Base-by-base conservation (phyloP, 2,888 invertebrate species). In the Drosophila mayaguana region DNA sequence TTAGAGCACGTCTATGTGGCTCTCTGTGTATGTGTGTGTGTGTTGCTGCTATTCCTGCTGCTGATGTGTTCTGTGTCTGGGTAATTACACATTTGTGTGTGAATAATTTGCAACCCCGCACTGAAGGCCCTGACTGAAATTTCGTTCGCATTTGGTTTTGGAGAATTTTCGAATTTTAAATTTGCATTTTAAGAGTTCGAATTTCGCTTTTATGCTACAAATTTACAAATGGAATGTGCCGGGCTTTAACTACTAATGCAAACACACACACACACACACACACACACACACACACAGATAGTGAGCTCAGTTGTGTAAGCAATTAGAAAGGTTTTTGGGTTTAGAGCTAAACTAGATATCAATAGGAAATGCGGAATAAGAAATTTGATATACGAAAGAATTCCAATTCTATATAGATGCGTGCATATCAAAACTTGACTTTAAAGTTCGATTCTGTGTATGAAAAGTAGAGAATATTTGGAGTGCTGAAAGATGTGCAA, bases 31-130 rank as follows among this genome's bases (percentile, higher is more conserved):
- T 36, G 34, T 55, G 34, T 48, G 22, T 74, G 60, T 57, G 63
- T 72, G 59, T 55, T 61, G 45, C 38, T 65, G 45, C 28, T 43
- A 25, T 1, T 70, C 46, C 42, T 66, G 56, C 43, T 64, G 55
- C 40, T 65, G 53, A 59, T 51, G 54, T 78, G 76, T 79, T 76
- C 75, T 78, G 81, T 77, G 80, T 73, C 89, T 89, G 90, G 85
- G 85, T 89, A 86, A 90, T 86, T 86, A 86, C 84, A 90, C 85
- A 72, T 81, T 87, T 84, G 80, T 86, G 82, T 90, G 89, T 86
- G 89, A 90, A 89, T 90, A 90, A 88, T 88, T 90, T 90, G 53
- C 64, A 87, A 80, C 78, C 90, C 78, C 70, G 38, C 62, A 51
- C 50, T 54, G 42, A 14, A 16, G 43, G 45, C 57, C 42, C 46